Evolutionary conservation across 2,888 invertebrate genomes (phyloP), one percentile per base, ranked within the genome.

Genomic region (Spicauda simplicius): DNA sequence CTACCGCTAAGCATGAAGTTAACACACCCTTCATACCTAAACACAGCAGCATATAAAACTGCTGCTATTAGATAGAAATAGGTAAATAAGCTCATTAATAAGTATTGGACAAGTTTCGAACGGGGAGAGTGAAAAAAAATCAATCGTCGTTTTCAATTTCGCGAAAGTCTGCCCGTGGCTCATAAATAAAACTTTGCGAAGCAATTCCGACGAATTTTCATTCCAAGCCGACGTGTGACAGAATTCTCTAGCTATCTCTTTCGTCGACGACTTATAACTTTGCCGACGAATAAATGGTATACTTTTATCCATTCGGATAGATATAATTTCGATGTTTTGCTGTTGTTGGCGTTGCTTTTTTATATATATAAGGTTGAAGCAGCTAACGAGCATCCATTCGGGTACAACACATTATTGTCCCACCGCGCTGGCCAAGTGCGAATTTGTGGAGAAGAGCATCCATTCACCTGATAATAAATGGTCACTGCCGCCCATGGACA

Each of bases 111-210:
- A 14, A 56, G 50, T 50, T 50, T 50, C 50, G 16, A 50, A 50
- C 16, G 18, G 50, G 37, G 18, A 16, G 18, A 37, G 56, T 37
- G 30, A 33, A 53, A 50, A 55, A 52, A 61, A 61, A 52, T 25
- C 53, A 61, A 37, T 61, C 52, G 45, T 61, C 52, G 52, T 61
- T 61, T 61, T 61, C 61, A 37, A 37, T 53, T 19, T 30, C 52
- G 18, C 14, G 33, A n/a, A 19, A 61, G 37, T 61, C 52, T 53
- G 52, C 52, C 45, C 18, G 58, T 41, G 52, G 61, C 33, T 61
- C 61, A 53, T 61, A 61, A 61, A 61, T 61, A 61, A 61, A 61
- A 61, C 61, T 61, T 61, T 61, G 61, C 52, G 61, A 52, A 18
- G 52, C 50, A 53, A 61, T 53, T 33, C 19, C 37, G 7, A 11